Evolutionary conservation across 2,113 vertebrate genomes (phyloP), one percentile per base, ranked within the genome.

Genomic region (Callithrix jacchus): DNA sequence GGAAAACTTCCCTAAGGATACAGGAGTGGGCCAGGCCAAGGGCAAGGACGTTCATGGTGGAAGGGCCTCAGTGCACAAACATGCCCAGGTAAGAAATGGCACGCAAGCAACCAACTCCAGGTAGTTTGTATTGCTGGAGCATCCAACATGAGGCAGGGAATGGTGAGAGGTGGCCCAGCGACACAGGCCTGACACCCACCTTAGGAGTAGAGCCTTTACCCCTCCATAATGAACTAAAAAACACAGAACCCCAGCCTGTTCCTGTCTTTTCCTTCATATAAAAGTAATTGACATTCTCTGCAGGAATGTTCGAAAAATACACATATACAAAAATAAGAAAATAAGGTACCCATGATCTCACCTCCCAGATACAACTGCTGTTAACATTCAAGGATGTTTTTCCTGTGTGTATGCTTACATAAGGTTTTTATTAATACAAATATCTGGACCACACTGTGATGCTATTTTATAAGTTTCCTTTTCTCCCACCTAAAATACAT

Each of bases 401-500:
- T 71, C 23, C 54, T 42, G 13, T 64, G 54, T 76, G 5, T 20
- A 27, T 45, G 3, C 91, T 1, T 37, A 21, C 3, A 30, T 47
- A 52, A 14, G 54, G 74, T 54, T 68, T 61, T 58, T 23, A 64
- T 73, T 80, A 91, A 42, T 68, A 77, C 40, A 76, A 85, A 81
- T 73, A 58, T 45, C 27, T 52, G 73, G 52, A 93, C 54, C 30
- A 81, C 9, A 45, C 30, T 76, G 27, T 35, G 25, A 73, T 52
- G 30, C 23, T 79, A 84, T 47, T 95, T 56, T 84, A n/a, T 66
- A 40, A 86, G 58, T n/a, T 58, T 95, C 32, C 35, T 80, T 95
- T 94, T 82, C 70, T 89, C 88, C 37, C 68, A 86, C 42, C 76
- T 93, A 85, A 92, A 89, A 85, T 74, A 77, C 6, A 77, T 35